Evolutionary conservation across 2,797 vertebrate species (phyloP).

Genomic region (Alcedo quadribrachys): DNA sequence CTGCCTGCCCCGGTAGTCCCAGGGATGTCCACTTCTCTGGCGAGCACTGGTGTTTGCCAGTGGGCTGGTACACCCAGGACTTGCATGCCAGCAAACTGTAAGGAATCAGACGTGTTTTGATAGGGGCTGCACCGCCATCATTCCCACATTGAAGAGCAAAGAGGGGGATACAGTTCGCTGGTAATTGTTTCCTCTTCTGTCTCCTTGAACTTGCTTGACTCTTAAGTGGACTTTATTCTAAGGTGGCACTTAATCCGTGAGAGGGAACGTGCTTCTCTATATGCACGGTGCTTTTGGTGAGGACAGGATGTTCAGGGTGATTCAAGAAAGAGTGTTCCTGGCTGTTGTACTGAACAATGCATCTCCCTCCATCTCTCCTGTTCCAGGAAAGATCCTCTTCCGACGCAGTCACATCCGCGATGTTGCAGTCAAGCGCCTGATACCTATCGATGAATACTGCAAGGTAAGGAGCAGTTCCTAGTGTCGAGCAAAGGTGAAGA

Average conservation of each 20-base stretch:
- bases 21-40: background rate
- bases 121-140: background rate
- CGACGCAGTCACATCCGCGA: constrained; percentile 96
- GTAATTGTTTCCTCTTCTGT: background rate
- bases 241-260: background rate
- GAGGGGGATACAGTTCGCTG: background rate
- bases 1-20: background rate
- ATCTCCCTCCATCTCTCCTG: background rate
- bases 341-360: background rate
- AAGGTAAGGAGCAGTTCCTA: constrained; percentile 81
- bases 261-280: background rate
- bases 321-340: background rate
- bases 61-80: background rate
- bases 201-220: background rate
- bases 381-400: constrained; percentile 95
- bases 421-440: constrained; percentile 94
- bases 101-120: background rate
- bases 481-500: background rate
- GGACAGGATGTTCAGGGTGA: background rate
- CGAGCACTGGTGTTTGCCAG: accelerated
- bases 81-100: background rate
- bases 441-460: constrained; percentile 98
- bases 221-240: background rate
- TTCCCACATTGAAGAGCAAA: accelerated
- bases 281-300: background rate